Percentiles rank a stretch among this genome's conserved stretches.
phyloP scores from a whole-genome alignment of 2,888 invertebrate genomes.

The Diplolepis rosae region DNA sequence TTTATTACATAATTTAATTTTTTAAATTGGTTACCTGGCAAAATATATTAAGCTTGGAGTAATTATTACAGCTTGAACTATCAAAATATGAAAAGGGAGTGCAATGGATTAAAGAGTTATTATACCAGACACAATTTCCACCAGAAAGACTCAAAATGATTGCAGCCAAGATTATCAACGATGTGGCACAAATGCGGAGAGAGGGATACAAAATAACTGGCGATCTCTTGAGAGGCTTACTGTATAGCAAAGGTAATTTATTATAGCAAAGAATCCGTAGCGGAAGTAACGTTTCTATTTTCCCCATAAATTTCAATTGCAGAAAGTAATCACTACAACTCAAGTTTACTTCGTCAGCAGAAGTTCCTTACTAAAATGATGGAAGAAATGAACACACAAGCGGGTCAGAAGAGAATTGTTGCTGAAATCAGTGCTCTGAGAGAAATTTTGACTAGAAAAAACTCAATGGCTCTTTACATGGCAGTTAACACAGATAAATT shows the following conservation, averaged over 20 bases:
- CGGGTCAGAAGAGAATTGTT: constrained; percentile 74
- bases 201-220: constrained; percentile 82
- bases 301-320: constrained; percentile 37
- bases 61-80: constrained; percentile 79
- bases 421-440: constrained; percentile 77
- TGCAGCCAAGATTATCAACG: constrained; percentile 87
- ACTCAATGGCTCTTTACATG: constrained; percentile 82
- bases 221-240: constrained; percentile 78
- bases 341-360: constrained; percentile 84
- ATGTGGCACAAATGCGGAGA: constrained; percentile 84
- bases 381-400: constrained; percentile 76
- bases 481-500: constrained; percentile 82
- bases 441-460: constrained; percentile 76
- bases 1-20: not conserved
- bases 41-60: too few species aligned
- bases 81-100: constrained; percentile 85
- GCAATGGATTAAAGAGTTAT: constrained; percentile 84
- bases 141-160: constrained; percentile 85
- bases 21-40: too few species aligned
- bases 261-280: constrained; percentile 34
- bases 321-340: constrained; percentile 84
- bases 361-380: constrained; percentile 83
- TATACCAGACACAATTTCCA: constrained; percentile 83
- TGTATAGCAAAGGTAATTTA: constrained; percentile 76
- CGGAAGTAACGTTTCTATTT: too few species aligned